Evolutionary conservation across 2,888 invertebrate genomes (phyloP).

Genomic region (Pseudococcus viburni): DNA sequence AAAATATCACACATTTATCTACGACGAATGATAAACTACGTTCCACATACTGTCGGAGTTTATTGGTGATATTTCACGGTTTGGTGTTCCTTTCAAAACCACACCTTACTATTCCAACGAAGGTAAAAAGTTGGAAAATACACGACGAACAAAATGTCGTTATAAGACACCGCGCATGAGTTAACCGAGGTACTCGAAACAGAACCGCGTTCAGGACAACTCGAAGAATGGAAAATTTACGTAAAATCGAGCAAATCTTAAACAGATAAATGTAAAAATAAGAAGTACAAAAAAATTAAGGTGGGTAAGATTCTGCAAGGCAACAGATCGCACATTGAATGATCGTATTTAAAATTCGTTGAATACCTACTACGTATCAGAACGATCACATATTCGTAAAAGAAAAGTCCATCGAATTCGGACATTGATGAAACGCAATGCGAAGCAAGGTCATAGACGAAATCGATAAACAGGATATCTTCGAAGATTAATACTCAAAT

Average conservation of each 20-base stretch:
- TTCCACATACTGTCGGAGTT: no score
- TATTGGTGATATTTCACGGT: no score
- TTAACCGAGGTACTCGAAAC: no score
- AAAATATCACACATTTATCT: no score
- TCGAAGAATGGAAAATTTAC: no score
- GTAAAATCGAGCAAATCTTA: not conserved
- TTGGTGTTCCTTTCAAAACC: no score
- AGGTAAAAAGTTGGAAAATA: no score
- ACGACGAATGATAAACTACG: no score
- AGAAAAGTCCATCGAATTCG: not conserved
- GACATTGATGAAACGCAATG: not conserved
- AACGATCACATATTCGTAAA: not conserved
- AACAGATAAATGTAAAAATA: not conserved
- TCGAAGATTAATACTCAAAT: not conserved
- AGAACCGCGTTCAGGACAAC: no score
- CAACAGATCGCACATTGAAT: conserved; percentile 2
- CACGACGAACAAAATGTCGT: no score
- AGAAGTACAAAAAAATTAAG: not conserved
- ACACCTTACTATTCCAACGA: no score
- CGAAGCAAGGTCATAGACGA: not conserved
- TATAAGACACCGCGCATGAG: no score
- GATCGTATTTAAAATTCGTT: not conserved
- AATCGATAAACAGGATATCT: not conserved
- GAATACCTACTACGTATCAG: not conserved
- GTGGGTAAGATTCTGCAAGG: not conserved